Conservation (phyloP, 1,140 invertebrate genomes). For the Ruditapes philippinarum region DNA sequence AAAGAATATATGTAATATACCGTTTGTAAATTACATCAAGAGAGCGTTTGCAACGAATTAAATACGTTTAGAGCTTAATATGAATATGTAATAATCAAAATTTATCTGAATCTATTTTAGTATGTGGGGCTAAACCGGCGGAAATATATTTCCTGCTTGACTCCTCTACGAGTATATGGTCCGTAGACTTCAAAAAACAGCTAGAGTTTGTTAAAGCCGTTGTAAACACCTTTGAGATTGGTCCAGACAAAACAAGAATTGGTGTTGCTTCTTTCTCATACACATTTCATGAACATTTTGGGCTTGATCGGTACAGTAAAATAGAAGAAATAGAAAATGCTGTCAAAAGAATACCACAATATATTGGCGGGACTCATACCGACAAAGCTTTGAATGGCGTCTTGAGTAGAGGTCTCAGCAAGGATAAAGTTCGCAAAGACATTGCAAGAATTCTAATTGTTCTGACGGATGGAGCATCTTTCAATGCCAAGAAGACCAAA, state of each 20-base stretch:
- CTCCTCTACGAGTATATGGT: conserved; percentile 75
- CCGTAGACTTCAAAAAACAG: conserved; percentile 71
- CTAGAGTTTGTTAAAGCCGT: conserved; percentile 69
- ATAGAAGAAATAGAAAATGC: conserved; percentile 13
- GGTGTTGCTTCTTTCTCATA: conserved; percentile 63
- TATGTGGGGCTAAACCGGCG: conserved; percentile 65
- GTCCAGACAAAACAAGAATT: conserved; percentile 65
- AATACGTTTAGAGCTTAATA: too few species aligned
- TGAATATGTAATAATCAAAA: not conserved
- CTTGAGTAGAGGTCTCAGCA: conserved; percentile 34
- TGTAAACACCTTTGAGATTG: conserved; percentile 68
- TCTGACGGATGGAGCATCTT: conserved; percentile 65
- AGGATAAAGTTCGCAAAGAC: conserved; percentile 17
- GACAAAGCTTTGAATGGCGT: conserved; percentile 58
- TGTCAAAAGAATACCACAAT: conserved; percentile 49
- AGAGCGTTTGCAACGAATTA: too few species aligned
- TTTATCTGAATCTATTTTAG: conserved; percentile 58
- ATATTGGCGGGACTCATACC: conserved; percentile 66
- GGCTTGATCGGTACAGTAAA: not conserved
- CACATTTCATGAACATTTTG: conserved; percentile 24
- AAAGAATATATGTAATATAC: too few species aligned
- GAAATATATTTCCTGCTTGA: conserved; percentile 78
- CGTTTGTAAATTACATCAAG: too few species aligned
- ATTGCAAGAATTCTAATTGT: conserved; percentile 63
- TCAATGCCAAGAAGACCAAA: conserved; percentile 48